Evolutionary conservation across 92 coral and sea anemone species (phyloP).

Genomic region (Isaurus tuberculatus): DNA sequence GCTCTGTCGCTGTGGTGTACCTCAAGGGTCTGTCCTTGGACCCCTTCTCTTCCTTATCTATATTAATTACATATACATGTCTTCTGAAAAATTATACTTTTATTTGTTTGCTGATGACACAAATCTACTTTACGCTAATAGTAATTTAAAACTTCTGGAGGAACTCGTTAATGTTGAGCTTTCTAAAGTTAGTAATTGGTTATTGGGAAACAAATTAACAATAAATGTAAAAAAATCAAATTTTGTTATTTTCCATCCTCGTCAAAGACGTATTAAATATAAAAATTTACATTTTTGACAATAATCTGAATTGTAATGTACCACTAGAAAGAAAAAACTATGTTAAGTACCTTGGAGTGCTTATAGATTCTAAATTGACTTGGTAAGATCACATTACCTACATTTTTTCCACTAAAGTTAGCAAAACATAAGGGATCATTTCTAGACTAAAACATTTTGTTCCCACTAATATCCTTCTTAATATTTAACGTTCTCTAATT

Average conservation of each 20-base stretch:
- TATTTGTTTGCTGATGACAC: no score
- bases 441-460: no score
- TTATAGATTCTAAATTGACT: background rate
- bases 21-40: no score
- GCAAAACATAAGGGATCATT: no score
- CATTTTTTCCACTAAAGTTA: background rate
- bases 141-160: background rate
- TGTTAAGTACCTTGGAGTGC: background rate
- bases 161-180: background rate
- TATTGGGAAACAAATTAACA: background rate
- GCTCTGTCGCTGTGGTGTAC: conserved; percentile 31
- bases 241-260: no score
- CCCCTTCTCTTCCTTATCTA: no score
- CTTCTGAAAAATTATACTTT: background rate
- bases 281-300: background rate
- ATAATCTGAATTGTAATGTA: background rate
- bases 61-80: background rate
- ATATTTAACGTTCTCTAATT: no score
- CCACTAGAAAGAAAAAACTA: no score
- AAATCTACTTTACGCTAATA: no score
- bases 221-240: no score
- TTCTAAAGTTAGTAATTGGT: background rate
- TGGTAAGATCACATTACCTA: background rate
- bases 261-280: background rate
- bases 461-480: no score